phyloP scores from a whole-genome alignment of 1,140 invertebrate genomes.

The Magallana ariakensis region DNA sequence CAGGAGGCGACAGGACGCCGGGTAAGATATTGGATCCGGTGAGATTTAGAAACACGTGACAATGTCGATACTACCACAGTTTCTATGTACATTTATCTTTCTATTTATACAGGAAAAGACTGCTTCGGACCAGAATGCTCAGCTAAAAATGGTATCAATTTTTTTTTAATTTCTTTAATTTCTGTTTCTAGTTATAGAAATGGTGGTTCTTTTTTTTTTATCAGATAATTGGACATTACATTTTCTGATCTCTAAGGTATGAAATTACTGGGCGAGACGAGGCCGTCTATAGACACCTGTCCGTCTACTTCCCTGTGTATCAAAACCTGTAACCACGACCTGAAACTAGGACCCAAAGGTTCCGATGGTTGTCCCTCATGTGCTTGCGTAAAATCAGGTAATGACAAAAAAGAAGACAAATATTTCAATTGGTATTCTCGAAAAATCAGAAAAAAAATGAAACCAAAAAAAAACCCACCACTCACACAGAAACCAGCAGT shows the following conservation, averaged over 20 bases:
- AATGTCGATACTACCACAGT: no score
- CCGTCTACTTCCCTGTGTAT: slow-evolving; percentile 49
- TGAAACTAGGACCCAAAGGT: slow-evolving; percentile 51
- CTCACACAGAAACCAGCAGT: no score
- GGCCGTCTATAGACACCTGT: neutral
- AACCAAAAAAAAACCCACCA: no score
- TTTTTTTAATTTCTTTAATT: no score
- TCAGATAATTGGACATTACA: no score
- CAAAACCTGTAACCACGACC: slow-evolving; percentile 52
- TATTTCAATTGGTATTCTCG: neutral
- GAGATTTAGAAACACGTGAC: neutral
- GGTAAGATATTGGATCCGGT: neutral
- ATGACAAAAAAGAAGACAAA: neutral
- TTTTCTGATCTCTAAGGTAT: neutral
- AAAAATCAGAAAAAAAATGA: neutral
- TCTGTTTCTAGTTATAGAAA: no score
- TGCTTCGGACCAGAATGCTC: slow-evolving; percentile 53
- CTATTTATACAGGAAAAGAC: slow-evolving; percentile 4
- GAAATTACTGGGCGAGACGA: slow-evolving; percentile 1
- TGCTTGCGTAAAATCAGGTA: slow-evolving; percentile 51
- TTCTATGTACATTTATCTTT: neutral
- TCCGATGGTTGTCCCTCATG: slow-evolving; percentile 54
- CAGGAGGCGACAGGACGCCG: neutral
- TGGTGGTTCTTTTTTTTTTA: no score
- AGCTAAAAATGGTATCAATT: slow-evolving; percentile 39